Conservation (phyloP, 2,797 vertebrate genomes). For the Thalassophryne amazonica region DNA sequence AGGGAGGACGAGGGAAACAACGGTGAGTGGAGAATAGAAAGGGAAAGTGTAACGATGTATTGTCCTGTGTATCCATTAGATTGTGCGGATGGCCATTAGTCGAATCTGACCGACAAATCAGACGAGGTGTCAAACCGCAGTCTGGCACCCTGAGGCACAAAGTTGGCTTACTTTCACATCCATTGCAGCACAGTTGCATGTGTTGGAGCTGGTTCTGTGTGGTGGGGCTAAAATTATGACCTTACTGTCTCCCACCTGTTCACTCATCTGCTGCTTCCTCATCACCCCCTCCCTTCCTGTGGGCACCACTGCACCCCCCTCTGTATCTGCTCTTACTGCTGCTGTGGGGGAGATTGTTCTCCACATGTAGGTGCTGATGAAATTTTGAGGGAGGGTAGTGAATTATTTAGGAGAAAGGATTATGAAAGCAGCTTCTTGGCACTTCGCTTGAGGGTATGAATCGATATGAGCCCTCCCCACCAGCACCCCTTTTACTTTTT, state of each 20-base stretch:
- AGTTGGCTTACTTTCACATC: background rate
- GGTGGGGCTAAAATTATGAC: conserved; percentile 13
- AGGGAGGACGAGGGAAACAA: background rate
- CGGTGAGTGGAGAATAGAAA: background rate
- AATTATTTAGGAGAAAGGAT: conserved; percentile 77
- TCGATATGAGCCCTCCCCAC: conserved; percentile 46
- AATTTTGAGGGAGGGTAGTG: conserved; percentile 68
- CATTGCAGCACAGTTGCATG: conserved; percentile 2
- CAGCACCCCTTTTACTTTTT: background rate
- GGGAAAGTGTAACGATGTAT: background rate
- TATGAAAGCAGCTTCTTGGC: conserved; percentile 66
- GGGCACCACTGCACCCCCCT: background rate
- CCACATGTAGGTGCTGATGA: conserved; percentile 68
- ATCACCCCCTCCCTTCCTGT: conserved; percentile 4
- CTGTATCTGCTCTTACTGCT: conserved; percentile 1
- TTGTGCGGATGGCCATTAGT: conserved; percentile 7
- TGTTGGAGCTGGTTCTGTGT: conserved; percentile 1
- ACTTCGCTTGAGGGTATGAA: conserved; percentile 63
- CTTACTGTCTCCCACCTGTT: conserved; percentile 25
- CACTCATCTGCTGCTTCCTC: conserved; percentile 29
- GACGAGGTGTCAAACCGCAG: conserved; percentile 10
- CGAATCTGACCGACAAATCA: conserved; percentile 11
- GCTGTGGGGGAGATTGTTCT: conserved; percentile 51
- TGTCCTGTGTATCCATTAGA: background rate
- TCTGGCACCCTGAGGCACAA: background rate